Base-by-base conservation (phyloP, 2,888 invertebrate genomes). In the Philopedon plagiatum region DNA sequence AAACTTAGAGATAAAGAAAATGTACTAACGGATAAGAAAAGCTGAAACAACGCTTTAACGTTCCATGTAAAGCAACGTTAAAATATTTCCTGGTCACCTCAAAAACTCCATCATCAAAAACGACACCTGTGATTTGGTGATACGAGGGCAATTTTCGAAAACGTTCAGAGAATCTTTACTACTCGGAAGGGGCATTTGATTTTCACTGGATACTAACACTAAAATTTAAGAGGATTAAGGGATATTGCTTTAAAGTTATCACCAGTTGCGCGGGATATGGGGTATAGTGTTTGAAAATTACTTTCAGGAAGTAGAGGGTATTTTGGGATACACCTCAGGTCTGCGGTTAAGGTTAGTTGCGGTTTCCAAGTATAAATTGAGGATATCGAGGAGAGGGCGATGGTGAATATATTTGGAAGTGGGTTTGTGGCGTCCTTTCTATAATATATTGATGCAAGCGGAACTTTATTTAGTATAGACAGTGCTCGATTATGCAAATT, bases 131-230 rank as follows among this genome's bases (percentile, higher is more conserved):
- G 64, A 56, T 54, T 64, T 54, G 54, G 18, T 41, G 64, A 64
- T 64, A 64, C 64, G 54, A 32, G 56, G 62, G 64, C 29, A 64
- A 64, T 64, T 56, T 54, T 64, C 49, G 54, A 56, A 54, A 64
- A 64, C 41, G 64, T 64, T 61, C 61, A 5, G 34, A 51, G 64
- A 37, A 49, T 51, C 64, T 64, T 64, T 49, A 64, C 64, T 23
- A 39, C 34, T 51, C 39, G 11, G 23, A 5, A 29, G 11, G 51
- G 64, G 64, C 54, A 41, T 64, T 64, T 51, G 64, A 64, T 64
- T 64, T 41, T 64, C 64, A 26, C 32, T 34, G 51, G 49, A 37
- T 41, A 64, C 54, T 64, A 64, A 64, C 51, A 49, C 49, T 66
- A 57, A 66, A 66, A 66, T 66, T 66, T 58, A 44, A 58, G 18